Base-by-base conservation (phyloP, 2,797 vertebrate genomes). In the Menidia menidia region DNA sequence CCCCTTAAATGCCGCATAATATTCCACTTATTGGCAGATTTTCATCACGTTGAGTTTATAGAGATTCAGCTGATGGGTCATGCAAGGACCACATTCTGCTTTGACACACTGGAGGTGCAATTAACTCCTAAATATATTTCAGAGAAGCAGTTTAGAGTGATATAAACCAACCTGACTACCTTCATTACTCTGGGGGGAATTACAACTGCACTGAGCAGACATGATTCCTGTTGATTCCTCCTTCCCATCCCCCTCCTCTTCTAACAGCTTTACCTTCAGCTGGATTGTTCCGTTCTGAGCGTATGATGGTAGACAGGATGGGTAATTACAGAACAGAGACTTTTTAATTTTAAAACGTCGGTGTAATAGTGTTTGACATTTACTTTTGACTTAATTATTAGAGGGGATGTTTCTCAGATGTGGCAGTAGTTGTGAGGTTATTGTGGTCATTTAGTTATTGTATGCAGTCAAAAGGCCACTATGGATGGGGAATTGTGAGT, bases 241-340 rank as follows among this genome's bases (percentile, higher is more conserved):
- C 64, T 45, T 33, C 33, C 12, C 6, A 6, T 62, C 4, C 19
- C 39, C 14, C 5, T 42, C 9, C 18, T 6, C 61, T 45, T 51
- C 68, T 25, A 30, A 11, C 47, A 52, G 42, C 19, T 11, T 33
- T 72, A 42, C 66, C 19, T 60, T 61, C 25, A 66, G 43, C 55
- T 35, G 41, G 32, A 45, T 18, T 60, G 19, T 75, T 75, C 62
- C 31, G 19, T 19, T 50, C 50, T 54, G 39, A 44, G 64, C 64
- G 78, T 33, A 43, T 63, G 51, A 59, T 54, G 71, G 62, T 54
- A 57, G 61, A 52, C 48, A 32, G 69, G 57, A 61, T 50, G 73
- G 69, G 61, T 80, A 80, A 81, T 78, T 84, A 68, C 18, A 78
- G 58, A 55, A 69, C 42, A 59, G 60, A n/a, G 6, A 42, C n/a